phyloP scores from a whole-genome alignment of 1,140 invertebrate genomes.

The Thalassaphorura encarpata region DNA sequence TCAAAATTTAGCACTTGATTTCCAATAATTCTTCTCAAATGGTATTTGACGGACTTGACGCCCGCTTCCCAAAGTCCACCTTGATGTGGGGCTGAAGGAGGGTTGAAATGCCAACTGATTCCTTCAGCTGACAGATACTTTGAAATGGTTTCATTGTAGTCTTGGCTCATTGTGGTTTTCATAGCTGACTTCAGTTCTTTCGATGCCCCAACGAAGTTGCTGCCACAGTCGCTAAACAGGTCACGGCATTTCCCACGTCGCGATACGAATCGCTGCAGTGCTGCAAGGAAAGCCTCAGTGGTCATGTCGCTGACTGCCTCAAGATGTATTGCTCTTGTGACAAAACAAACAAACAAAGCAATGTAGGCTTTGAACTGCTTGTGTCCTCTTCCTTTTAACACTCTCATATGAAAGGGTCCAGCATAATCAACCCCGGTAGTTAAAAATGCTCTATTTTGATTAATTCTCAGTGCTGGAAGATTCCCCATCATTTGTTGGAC shows the following conservation, averaged over 20 bases:
- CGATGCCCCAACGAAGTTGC: conserved; percentile 37
- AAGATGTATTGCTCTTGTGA: conserved; percentile 40
- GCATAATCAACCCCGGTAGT: conserved; percentile 38
- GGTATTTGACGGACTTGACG: conserved; percentile 11
- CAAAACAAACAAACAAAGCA: conserved; percentile 40
- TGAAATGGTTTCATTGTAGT: not conserved
- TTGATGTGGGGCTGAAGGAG: conserved; percentile 32
- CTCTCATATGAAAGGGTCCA: conserved; percentile 39
- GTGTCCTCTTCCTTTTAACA: conserved; percentile 14
- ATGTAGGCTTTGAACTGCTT: conserved; percentile 37
- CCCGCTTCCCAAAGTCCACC: conserved; percentile 33
- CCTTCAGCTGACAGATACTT: not conserved
- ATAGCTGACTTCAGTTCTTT: conserved; percentile 8
- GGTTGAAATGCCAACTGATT: conserved; percentile 32
- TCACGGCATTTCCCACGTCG: conserved; percentile 32
- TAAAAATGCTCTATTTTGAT: conserved; percentile 33
- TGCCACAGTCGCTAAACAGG: conserved; percentile 38
- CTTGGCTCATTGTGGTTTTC: not conserved
- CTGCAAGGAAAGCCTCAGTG: conserved; percentile 37
- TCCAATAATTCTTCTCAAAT: not conserved
- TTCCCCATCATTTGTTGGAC: conserved; percentile 34
- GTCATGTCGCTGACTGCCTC: conserved; percentile 37
- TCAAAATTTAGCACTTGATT: conserved; percentile 23
- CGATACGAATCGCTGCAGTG: conserved; percentile 37
- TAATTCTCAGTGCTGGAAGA: conserved; percentile 33